A percentile compares a stretch with the other conserved stretches of the same genome.
phyloP scores from a whole-genome alignment of 2,888 invertebrate genomes.

The Heliconius charithonia region DNA sequence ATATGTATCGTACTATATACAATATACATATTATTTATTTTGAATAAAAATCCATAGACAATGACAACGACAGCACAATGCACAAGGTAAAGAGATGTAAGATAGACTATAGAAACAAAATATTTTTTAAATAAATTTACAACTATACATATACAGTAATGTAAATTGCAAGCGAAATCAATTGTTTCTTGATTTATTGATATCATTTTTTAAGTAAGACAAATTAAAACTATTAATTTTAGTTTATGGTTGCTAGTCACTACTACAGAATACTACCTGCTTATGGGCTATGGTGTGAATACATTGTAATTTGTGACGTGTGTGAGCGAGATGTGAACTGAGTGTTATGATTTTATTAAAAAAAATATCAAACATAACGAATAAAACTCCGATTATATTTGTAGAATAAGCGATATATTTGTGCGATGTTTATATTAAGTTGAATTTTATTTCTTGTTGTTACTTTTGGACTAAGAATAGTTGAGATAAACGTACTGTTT shows the following conservation, averaged over 20 bases:
- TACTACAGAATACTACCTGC: neutral
- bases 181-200: neutral
- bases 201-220: neutral
- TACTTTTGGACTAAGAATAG: constrained; percentile 27
- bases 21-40: neutral
- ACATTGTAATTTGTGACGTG: constrained; percentile 52
- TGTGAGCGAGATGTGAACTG: constrained; percentile 64
- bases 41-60: neutral
- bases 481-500: constrained; percentile 37
- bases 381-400: constrained; percentile 33
- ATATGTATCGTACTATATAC: neutral
- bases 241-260: constrained; percentile 10
- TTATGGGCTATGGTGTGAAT: constrained; percentile 38
- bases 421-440: constrained; percentile 42
- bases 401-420: constrained; percentile 37
- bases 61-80: neutral
- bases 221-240: neutral
- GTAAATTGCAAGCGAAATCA: neutral
- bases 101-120: neutral
- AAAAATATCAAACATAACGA: constrained; percentile 33
- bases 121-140: neutral
- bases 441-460: constrained; percentile 38
- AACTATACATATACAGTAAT: neutral
- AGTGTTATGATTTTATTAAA: constrained; percentile 69
- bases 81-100: neutral